Conservation (phyloP, 2,113 vertebrate genomes). For the Myodes glareolus region DNA sequence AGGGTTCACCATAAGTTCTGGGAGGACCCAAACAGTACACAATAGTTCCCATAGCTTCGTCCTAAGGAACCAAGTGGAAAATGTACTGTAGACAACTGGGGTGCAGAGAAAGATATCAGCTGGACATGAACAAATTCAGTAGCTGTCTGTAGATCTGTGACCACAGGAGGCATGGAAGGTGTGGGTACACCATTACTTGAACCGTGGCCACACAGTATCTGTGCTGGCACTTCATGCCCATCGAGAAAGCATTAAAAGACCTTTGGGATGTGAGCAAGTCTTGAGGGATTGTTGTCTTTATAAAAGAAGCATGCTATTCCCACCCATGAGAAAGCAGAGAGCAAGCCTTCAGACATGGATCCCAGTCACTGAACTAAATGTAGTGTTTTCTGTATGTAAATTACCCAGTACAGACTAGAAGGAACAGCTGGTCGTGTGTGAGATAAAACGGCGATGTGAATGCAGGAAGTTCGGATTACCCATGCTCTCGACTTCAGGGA, state of each 20-base stretch:
- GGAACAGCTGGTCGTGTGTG: not conserved
- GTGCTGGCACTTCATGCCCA: not conserved
- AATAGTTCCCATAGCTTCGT: not conserved
- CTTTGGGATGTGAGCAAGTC: not conserved
- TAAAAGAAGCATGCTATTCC: not conserved
- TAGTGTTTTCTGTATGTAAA: not conserved
- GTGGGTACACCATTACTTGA: no score
- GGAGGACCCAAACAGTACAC: not conserved
- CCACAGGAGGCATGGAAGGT: no score
- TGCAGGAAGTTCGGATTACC: no score
- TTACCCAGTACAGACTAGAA: no score
- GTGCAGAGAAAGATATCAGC: not conserved
- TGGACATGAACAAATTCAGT: not conserved
- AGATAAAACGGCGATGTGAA: not conserved
- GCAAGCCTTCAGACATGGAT: not conserved
- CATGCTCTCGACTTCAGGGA: not conserved
- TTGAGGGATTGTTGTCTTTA: not conserved
- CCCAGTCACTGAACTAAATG: not conserved
- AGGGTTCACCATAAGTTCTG: not conserved
- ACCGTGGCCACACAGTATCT: no score
- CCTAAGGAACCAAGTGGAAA: not conserved
- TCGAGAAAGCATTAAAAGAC: not conserved
- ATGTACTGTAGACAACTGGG: not conserved
- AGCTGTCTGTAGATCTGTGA: not conserved
- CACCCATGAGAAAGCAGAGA: not conserved